Base-by-base conservation (phyloP, 2,113 vertebrate species). In the Marmota flaviventris region DNA sequence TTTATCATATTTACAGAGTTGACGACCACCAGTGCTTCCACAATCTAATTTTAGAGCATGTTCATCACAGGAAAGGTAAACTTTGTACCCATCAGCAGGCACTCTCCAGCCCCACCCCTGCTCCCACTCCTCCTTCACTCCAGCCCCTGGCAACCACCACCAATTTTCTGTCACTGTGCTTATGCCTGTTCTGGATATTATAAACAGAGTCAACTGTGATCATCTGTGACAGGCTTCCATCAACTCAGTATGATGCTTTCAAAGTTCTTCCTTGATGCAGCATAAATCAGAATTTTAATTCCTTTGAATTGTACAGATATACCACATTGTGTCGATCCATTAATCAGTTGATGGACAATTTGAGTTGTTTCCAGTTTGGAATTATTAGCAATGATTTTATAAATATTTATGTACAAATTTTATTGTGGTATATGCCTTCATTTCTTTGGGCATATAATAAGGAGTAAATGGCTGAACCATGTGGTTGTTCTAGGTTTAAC, bases 81-180 rank as follows among this genome's bases (percentile, higher is more conserved):
- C 2, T 7, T 63, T 67, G 4, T 20, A 8, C 4, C 17, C 32
- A 29, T 56, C 37, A 91, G 53, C 39, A 53, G 27, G 51, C 29
- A 61, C 25, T 83, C 9, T 70, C 3, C 18, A 7, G 34, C 27
- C 9, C 37, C 17, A 34, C 20, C 5, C 4, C 32, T 42, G 12
- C 39, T 73, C 90, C 29, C 3, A 10, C 27, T 0, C 0, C 3
- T n/a, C 20, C 10, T 29, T n/a, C 45, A 24, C 32, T 2, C 13
- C 2, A 37, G 34, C 5, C 11, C 18, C 72, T 77, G 65, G 75
- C 16, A 70, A 76, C 14, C n/a, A 16, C 18, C 27, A 37, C 10
- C 27, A 72, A 34, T 8, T 45, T 67, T 67, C 24, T 45, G 1
- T 85, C 14, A 25, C 12, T 22, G 9, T 25, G 5, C 27, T 85